These are phyloP conservation scores for Mormyrus proboscirostris DNA, from an alignment of 2,797 vertebrate species.

Conservation along the genomic window DNA sequence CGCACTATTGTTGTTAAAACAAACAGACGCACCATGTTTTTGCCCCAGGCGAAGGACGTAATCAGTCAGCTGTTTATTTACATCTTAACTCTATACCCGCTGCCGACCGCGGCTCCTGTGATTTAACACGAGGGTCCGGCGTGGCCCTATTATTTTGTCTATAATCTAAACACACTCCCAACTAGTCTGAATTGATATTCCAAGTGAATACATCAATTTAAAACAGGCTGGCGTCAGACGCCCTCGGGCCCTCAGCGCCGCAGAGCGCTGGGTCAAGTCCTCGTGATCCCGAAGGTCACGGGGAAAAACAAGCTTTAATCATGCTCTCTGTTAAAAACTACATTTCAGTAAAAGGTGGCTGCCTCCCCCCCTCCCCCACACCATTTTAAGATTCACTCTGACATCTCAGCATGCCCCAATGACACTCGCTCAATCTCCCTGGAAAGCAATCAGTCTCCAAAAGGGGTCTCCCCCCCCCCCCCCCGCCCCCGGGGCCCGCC, in stretches of 20 bases:
- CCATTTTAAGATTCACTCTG: constrained; percentile 28
- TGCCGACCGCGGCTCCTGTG: background rate
- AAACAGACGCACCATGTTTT: background rate
- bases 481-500: background rate
- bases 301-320: constrained; percentile 38
- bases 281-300: constrained; percentile 37
- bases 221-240: constrained; percentile 24
- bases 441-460: constrained; percentile 27
- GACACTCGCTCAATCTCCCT: constrained; percentile 34
- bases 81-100: background rate
- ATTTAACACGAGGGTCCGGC: background rate
- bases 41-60: background rate
- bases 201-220: background rate
- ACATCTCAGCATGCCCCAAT: constrained; percentile 28
- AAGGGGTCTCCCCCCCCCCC: constrained; percentile 19
- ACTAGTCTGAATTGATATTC: background rate
- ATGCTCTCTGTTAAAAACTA: constrained; percentile 28
- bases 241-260: constrained; percentile 23
- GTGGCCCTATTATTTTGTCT: background rate
- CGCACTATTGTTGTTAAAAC: background rate
- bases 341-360: constrained; percentile 28
- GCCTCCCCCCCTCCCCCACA: constrained; percentile 7
- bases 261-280: constrained; percentile 24
- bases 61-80: constrained; percentile 1
- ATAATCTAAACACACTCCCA: background rate